Evolutionary conservation across 2,797 vertebrate genomes (phyloP).

Genomic region (Hydrolagus colliei): DNA sequence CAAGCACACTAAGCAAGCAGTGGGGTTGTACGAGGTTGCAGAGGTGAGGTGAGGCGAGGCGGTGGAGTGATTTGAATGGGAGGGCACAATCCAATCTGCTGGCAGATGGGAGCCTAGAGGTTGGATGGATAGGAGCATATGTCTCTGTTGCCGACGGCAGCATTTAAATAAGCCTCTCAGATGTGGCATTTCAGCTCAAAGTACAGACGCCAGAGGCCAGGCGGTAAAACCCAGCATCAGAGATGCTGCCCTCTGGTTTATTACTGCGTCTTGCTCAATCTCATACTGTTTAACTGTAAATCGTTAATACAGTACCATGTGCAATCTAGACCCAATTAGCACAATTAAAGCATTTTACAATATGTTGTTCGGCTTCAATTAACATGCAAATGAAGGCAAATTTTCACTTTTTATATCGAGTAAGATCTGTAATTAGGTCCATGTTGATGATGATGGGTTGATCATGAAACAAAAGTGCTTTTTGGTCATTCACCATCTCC

Average conservation of each 20-base stretch:
- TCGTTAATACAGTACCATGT: slow-evolving; percentile 30
- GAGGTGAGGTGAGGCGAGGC: too few relatives aligned
- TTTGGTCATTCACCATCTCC: neutral
- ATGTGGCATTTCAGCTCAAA: too few relatives aligned
- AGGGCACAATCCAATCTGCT: too few relatives aligned
- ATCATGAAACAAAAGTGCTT: neutral
- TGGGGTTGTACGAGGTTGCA: too few relatives aligned
- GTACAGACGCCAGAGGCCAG: too few relatives aligned
- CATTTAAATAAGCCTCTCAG: too few relatives aligned
- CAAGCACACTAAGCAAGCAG: too few relatives aligned
- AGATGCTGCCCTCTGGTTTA: neutral
- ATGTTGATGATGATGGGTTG: neutral
- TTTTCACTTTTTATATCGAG: slow-evolving; percentile 39
- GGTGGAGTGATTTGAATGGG: too few relatives aligned
- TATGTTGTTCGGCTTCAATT: slow-evolving; percentile 38
- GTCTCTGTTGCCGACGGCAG: too few relatives aligned
- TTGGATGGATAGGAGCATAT: too few relatives aligned
- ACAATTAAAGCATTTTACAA: slow-evolving; percentile 38
- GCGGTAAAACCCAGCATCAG: neutral
- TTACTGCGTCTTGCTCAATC: neutral
- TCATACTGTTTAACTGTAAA: neutral
- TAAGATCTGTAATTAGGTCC: slow-evolving; percentile 28
- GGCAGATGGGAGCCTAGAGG: too few relatives aligned
- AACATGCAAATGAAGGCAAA: slow-evolving; percentile 41
- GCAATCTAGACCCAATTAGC: slow-evolving; percentile 33